A percentile compares a stretch with the other conserved stretches of the same genome.
phyloP scores from a whole-genome alignment of 53 echinoderm and acorn worm genomes.

The Patiria pectinifera region DNA sequence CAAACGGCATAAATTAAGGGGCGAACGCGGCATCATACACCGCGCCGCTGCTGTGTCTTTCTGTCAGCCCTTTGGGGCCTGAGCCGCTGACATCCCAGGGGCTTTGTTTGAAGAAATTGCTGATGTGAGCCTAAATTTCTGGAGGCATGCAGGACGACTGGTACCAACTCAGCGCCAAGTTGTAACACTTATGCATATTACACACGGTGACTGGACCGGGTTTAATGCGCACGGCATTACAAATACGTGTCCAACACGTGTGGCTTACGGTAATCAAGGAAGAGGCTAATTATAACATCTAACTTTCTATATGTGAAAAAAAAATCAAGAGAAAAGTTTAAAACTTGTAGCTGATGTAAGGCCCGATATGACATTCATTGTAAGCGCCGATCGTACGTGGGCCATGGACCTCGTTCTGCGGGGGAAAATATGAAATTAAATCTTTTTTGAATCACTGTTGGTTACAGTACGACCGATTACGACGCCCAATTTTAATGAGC shows the following conservation, averaged over 20 bases:
- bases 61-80: background rate
- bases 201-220: conserved; percentile 9
- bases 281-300: background rate
- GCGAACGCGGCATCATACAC: background rate
- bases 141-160: background rate
- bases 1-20: conserved; percentile 20
- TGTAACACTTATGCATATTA: background rate
- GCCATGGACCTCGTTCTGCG: too few species aligned
- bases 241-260: background rate
- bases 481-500: background rate
- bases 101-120: conserved; percentile 51
- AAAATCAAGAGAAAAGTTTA: background rate
- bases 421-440: too few species aligned
- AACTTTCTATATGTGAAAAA: background rate
- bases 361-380: background rate
- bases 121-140: conserved; percentile 56
- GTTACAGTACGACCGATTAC: background rate
- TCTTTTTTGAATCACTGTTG: too few species aligned
- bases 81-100: conserved; percentile 45
- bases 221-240: background rate
- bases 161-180: background rate
- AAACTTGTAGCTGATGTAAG: background rate
- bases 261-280: background rate
- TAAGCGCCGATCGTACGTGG: too few species aligned
- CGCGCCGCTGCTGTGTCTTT: conserved; percentile 1